Conservation (phyloP, 2,797 vertebrate species). For the Thalassophryne amazonica region DNA sequence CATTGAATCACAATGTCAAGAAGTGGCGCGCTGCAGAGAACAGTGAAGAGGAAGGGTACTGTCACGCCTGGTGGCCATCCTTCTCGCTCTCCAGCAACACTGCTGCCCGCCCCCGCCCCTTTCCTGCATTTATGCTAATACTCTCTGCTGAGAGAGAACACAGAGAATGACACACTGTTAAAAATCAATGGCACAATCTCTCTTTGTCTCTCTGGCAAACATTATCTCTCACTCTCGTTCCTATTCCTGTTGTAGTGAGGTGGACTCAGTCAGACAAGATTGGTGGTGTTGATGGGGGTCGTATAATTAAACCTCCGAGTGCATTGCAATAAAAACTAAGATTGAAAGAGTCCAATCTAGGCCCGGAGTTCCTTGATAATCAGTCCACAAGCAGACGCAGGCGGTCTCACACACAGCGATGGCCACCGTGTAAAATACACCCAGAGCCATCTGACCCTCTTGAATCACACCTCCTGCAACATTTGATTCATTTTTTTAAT, state of each 20-base stretch:
- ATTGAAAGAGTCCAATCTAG: conserved; percentile 64
- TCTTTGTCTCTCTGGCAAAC: conserved; percentile 27
- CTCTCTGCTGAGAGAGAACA: conserved; percentile 38
- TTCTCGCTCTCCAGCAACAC: conserved; percentile 40
- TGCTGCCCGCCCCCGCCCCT: neutral
- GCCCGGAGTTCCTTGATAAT: conserved; percentile 65
- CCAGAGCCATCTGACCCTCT: conserved; percentile 65
- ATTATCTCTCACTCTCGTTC: conserved; percentile 15
- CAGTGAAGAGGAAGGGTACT: conserved; percentile 45
- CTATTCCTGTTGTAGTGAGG: conserved; percentile 5
- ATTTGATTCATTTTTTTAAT: conserved; percentile 78
- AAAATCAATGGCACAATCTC: conserved; percentile 56
- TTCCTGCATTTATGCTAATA: conserved; percentile 64
- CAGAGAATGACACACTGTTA: conserved; percentile 28
- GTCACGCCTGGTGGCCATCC: conserved; percentile 61
- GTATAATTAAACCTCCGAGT: conserved; percentile 70
- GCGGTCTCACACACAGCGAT: conserved; percentile 17
- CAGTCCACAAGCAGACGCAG: conserved; percentile 47
- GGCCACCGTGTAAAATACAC: conserved; percentile 35
- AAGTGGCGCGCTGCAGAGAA: conserved; percentile 46
- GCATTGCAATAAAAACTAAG: neutral
- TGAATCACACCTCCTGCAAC: conserved; percentile 71
- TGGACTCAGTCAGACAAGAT: conserved; percentile 44
- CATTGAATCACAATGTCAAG: conserved; percentile 63
- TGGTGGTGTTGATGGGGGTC: conserved; percentile 48